Percentiles rank a stretch among this genome's conserved stretches.
phyloP scores from a whole-genome alignment of 2,888 invertebrate genomes.

The Euplagia quadripunctaria region DNA sequence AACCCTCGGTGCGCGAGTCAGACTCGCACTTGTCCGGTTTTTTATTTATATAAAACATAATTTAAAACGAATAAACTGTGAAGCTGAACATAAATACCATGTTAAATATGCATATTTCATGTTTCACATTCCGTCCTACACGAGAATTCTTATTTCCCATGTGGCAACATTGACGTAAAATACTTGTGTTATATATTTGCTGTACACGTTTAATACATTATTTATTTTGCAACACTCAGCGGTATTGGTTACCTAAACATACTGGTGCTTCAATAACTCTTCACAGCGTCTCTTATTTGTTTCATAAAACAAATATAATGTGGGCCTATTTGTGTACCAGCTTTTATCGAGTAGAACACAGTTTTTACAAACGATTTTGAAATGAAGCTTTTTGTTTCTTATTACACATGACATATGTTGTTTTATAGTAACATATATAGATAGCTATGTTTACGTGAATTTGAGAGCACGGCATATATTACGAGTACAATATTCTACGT shows the following conservation, averaged over 20 bases:
- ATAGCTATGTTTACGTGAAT: too few species aligned
- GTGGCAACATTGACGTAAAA: background rate
- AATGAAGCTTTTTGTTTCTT: too few species aligned
- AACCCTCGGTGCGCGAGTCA: too few species aligned
- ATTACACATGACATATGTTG: too few species aligned
- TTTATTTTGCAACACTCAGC: conserved; percentile 1
- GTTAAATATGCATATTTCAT: background rate
- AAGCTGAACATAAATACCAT: background rate
- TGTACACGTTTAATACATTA: background rate
- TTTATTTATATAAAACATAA: too few species aligned
- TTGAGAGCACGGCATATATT: too few species aligned
- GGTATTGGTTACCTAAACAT: conserved; percentile 1
- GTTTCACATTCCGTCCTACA: background rate
- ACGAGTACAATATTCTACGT: too few species aligned
- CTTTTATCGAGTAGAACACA: background rate
- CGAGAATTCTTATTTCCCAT: background rate
- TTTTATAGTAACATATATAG: too few species aligned
- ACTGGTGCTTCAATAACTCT: background rate
- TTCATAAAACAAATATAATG: background rate
- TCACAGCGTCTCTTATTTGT: background rate
- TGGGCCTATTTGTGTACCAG: background rate
- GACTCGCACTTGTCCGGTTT: too few species aligned
- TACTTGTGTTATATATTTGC: background rate
- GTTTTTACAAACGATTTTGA: background rate
- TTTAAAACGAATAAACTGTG: background rate